Evolutionary conservation across 2,113 vertebrate species (phyloP), one percentile per base, ranked within the genome.

Genomic region (Eubucco bourcierii): DNA sequence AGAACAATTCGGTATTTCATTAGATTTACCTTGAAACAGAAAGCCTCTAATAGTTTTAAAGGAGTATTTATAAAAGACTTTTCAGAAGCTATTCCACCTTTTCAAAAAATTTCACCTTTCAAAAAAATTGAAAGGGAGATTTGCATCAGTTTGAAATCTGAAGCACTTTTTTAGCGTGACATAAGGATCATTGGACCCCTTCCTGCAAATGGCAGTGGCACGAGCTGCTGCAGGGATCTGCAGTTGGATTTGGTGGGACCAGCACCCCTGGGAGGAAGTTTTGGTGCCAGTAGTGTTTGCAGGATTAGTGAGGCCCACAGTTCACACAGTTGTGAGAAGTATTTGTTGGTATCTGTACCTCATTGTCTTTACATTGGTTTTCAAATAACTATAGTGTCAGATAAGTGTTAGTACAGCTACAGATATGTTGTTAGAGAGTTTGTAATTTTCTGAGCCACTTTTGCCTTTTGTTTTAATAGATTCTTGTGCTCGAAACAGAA

Each of bases 381-480:
- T 28, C 64, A 66, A 9, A 67, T 80, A 89, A 46, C 73, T 64
- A 3, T 75, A 53, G 67, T 7, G 9, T 83, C 29, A 39, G 73
- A 16, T 78, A 68, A 84, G 59, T 79, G 87, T 91, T 91, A 29
- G 25, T 89, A 71, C 74, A 91, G 75, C 84, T 93, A 19, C 50
- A 21, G 37, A 53, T 59, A 3, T 12, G 41, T 87, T 39, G 37
- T 80, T 63, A 19, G 17, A 61, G 52, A 44, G 39, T 83, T 74
- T 50, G 73, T 91, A 23, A 8, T 84, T 93, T 87, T 77, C 79
- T 83, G 63, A 93, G 90, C 80, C 92, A 79, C 71, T 75, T 90
- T 23, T 59, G 81, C 80, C 65, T 93, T 92, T 75, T 84, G 61
- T 91, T 87, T 23, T 58, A 64, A 71, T 37, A 24, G 55, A 56